Base-by-base conservation (phyloP, 2,888 invertebrate species). In the Philereme transversata region DNA sequence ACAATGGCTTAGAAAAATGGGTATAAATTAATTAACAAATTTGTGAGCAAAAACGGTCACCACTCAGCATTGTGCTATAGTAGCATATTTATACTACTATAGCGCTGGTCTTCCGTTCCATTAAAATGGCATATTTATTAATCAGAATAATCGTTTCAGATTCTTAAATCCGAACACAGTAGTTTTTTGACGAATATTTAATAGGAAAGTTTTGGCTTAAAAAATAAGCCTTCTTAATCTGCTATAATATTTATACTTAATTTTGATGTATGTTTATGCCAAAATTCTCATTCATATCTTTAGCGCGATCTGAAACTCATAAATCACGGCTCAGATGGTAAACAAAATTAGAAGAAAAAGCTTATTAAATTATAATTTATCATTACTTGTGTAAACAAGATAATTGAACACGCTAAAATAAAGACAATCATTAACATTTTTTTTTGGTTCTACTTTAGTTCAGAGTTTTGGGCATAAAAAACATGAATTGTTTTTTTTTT, bases 271-370 rank as follows among this genome's bases (percentile, higher is more conserved):
- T n/a, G 3, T 35, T 5, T 40, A 8, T 22, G 10, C 35, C 33
- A 48, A 48, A 52, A 57, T 40, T 43, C 10, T 51, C 43, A 52
- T 53, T 57, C 40, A 53, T 34, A 51, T 47, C n/a, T 38, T 54
- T 46, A 46, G 43, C 51, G 50, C 60, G 38, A 55, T 51, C 47
- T 48, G 9, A 40, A 48, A 48, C 5, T 35, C 54, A 48, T 48
- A 48, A 48, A 47, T 54, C 41, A 50, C 40, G 4, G 22, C 22
- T 41, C 11, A 22, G 3, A 38, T 4, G 10, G 22, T 4, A 44
- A n/a, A 7, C 38, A 11, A 22, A 22, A 8, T 3, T 11, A 9
- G 9, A 8, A 36, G 46, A 51, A 46, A 40, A 41, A 41, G 10
- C 11, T 53, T 11, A 44, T 35, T 46, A 11, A 9, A 51, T 4